Evolutionary conservation across 2,113 vertebrate genomes (phyloP).

Genomic region (Pollimyrus isidori): DNA sequence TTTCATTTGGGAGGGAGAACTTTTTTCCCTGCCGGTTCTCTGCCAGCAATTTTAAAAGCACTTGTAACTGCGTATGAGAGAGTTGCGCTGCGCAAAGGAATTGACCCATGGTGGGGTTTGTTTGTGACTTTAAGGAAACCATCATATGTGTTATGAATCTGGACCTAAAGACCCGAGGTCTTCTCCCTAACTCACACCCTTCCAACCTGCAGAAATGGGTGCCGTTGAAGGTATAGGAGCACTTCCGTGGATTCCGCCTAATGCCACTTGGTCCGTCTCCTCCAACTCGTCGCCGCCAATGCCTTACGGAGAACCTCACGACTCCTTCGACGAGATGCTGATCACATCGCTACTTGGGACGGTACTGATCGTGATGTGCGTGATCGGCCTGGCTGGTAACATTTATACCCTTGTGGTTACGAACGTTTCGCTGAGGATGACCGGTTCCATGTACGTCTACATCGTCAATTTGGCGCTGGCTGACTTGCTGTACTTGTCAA

Average conservation of each 20-base stretch:
- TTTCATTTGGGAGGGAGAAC: not conserved
- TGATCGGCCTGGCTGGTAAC: slow-evolving; percentile 39
- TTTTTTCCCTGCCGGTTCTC: not conserved
- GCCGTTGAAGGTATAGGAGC: slow-evolving; percentile 12
- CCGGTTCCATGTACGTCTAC: slow-evolving; percentile 41
- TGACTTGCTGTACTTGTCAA: slow-evolving; percentile 42
- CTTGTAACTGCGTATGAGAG: not conserved
- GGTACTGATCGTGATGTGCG: slow-evolving; percentile 36
- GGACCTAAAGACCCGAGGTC: not conserved
- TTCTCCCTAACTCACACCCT: not conserved
- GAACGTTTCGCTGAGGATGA: slow-evolving; percentile 39
- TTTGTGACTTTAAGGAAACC: not conserved
- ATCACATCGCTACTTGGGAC: slow-evolving; percentile 38
- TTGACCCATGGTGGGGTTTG: not conserved
- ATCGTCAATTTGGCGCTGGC: slow-evolving; percentile 44
- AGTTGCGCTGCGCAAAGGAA: not conserved
- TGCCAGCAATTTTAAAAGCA: not conserved
- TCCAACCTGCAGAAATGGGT: slow-evolving; percentile 22
- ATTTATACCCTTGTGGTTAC: slow-evolving; percentile 40
- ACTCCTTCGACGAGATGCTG: slow-evolving; percentile 24
- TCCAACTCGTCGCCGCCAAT: slow-evolving; percentile 25
- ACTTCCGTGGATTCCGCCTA: slow-evolving; percentile 20
- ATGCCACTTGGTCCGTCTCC: slow-evolving; percentile 5
- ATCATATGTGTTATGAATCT: not conserved
- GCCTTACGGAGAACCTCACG: not conserved